These are phyloP conservation scores for Stratiomys singularior DNA, from an alignment of 2,888 invertebrate genomes.

Conservation along the genomic window DNA sequence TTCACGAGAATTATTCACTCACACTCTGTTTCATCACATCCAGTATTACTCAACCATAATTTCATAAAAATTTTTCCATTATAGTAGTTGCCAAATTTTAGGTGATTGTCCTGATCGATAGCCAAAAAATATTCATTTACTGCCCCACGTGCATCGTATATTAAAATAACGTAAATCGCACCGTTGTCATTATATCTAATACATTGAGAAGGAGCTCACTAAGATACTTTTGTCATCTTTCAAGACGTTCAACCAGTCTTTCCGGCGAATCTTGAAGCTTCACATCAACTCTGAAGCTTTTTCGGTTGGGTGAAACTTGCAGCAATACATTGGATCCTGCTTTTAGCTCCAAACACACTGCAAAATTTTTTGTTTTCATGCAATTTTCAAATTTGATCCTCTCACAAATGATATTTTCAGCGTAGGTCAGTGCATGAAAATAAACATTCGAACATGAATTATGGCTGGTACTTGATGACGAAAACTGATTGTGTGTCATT, in stretches of 20 bases:
- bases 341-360: neutral
- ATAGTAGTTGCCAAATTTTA: slow-evolving; percentile 3
- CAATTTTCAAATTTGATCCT: slow-evolving; percentile 1
- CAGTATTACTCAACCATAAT: neutral
- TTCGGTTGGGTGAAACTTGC: neutral
- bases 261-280: neutral
- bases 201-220: too few relatives aligned
- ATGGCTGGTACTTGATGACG: slow-evolving; percentile 22
- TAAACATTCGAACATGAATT: neutral
- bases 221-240: neutral
- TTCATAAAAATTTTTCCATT: neutral
- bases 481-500: slow-evolving; percentile 32
- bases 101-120: slow-evolving; percentile 35
- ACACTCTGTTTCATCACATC: neutral
- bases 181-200: neutral
- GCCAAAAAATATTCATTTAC: slow-evolving; percentile 37
- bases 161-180: slow-evolving; percentile 19
- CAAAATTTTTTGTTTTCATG: neutral
- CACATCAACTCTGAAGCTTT: neutral
- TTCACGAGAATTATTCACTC: neutral
- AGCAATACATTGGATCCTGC: neutral
- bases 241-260: neutral
- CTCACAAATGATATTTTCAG: slow-evolving; percentile 25
- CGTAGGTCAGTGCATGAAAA: slow-evolving; percentile 31
- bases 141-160: slow-evolving; percentile 22